Conservation (phyloP, 1,140 invertebrate species). For the Arion vulgaris region DNA sequence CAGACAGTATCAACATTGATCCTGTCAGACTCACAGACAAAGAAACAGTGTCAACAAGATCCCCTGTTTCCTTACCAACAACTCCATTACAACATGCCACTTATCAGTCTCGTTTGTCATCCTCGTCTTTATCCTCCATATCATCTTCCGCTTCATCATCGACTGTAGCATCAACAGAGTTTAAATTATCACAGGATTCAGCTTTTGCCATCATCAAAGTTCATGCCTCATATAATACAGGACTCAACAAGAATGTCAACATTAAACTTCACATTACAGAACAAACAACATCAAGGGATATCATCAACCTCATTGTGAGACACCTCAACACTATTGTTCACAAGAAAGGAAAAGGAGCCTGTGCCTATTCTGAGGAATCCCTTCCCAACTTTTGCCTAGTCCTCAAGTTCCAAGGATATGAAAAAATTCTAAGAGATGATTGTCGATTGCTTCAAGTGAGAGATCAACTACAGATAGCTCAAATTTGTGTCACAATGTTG, state of each 20-base stretch:
- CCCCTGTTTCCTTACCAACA: neutral
- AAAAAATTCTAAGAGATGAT: conserved; percentile 92
- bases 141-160: conserved; percentile 20
- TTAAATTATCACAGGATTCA: neutral
- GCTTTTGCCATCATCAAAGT: conserved; percentile 78
- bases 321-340: conserved; percentile 94
- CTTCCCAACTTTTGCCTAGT: conserved; percentile 90
- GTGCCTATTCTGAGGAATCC: conserved; percentile 82
- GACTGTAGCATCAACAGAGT: neutral
- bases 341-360: conserved; percentile 87
- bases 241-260: conserved; percentile 90
- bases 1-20: conserved; percentile 27
- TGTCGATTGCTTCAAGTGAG: conserved; percentile 88
- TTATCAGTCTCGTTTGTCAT: neutral
- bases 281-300: conserved; percentile 90
- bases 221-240: conserved; percentile 95
- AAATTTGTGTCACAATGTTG: conserved; percentile 30
- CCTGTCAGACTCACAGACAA: conserved; percentile 14
- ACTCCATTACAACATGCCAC: neutral
- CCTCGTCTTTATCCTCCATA: conserved; percentile 21
- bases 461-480: conserved; percentile 23
- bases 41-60: neutral
- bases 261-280: conserved; percentile 93
- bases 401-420: conserved; percentile 91
- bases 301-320: conserved; percentile 94